Base-by-base conservation (phyloP, 2,888 invertebrate species). In the Phaonia tiefii region DNA sequence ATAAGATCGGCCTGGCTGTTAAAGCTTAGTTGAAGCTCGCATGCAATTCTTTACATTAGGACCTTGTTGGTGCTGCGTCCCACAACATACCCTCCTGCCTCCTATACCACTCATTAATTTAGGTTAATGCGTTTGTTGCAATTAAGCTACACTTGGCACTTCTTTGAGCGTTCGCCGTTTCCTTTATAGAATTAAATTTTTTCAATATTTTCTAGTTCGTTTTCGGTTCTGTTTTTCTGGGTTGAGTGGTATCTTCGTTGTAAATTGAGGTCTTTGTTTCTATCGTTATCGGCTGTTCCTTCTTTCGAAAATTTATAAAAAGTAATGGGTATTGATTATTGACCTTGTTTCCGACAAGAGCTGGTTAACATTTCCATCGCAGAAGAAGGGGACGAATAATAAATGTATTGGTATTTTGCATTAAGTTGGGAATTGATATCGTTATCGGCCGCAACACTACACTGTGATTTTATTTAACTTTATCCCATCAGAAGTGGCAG, bases 61-160 rank as follows among this genome's bases (percentile, higher is more conserved):
- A 60, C 39, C 37, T 39, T n/a, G n/a, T n/a, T 37, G 39, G 39
- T 22, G 63, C 63, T 22, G n/a, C 63, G 26, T 10, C 31, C 5
- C 26, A 15, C 31, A 15, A 37, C 22, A 17, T 10, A 31, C 60
- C 11, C 20, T 7, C 31, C 58, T n/a, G 15, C 15, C 58, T 25
- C 5, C 65, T n/a, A 46, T 46, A 13, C 39, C 67, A 60, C 67
- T n/a, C 75, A n/a, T 31, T 31, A 81, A 78, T 78, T 81, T 81
- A 75, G 78, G 78, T 81, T 81, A 81, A 81, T 81, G 81, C 49
- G 67, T 78, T 75, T 75, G 78, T 63, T 77, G 75, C 81, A 81
- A 81, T 81, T 78, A 78, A 81, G 69, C 49, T 20, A 42, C 42
- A 31, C 72, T 75, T 75, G 75, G 75, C 75, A 72, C 74, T 60